Base-by-base conservation (phyloP, 1,140 invertebrate genomes). In the Megalopta genalis region DNA sequence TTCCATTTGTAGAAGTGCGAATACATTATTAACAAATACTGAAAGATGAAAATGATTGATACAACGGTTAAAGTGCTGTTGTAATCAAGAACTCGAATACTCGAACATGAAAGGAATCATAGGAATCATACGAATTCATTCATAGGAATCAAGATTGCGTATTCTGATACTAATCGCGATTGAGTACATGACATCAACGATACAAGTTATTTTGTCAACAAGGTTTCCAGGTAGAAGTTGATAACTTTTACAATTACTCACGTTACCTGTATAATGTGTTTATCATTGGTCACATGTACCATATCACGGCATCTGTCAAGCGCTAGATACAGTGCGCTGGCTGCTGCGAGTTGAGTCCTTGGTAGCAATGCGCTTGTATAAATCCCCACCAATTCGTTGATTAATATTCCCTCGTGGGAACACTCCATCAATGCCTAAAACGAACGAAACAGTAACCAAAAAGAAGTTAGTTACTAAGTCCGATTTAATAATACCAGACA, bases 241-340 rank as follows among this genome's bases (percentile, higher is more conserved):
- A 57, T 66, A 52, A 39, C 52, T 77, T 46, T 72, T 84, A 32
- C 54, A 57, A 57, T 72, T 70, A 81, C 37, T 72, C 39, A 64
- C 52, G 79, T 93, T 93, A 97, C 97, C 94, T 98, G 96, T 90
- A 98, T 96, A 90, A 95, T 94, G 88, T 97, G 96, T 81, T 96
- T 94, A 82, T 96, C 95, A 90, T 98, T 96, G 42, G 97, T 98
- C 64, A 99, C 96, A 70, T 98, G 96, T 16, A 99, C 95, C 85
- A 97, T 95, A 90, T 98, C 97, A 73, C 95, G 94, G 84, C 97
- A 97, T 85, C 96, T 95, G 87, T 98, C 97, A 46, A 98, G 93
- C 37, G 97, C 97, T 25, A 96, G 95, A 77, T 97, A 96, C 3
- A 98, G 94, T n/a, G 97, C 96, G 85, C 96, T 95, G 3, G 95